These are phyloP conservation scores for Elymnias hypermnestra DNA, from an alignment of 1,140 invertebrate species.

Conservation along the genomic window DNA sequence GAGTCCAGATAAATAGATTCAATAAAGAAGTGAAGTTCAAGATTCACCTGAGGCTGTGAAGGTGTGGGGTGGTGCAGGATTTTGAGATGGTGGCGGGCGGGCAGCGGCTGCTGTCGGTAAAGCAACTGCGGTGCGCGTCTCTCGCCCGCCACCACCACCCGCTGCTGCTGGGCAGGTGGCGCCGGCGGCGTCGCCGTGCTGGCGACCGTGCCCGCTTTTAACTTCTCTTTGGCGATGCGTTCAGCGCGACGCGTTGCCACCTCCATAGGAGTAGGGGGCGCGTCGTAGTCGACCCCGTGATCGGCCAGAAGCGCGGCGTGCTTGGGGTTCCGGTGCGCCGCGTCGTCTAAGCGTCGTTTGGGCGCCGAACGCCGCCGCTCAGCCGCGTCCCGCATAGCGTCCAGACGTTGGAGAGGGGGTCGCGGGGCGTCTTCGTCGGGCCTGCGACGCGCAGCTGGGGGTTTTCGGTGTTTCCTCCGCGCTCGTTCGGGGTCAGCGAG, in stretches of 20 bases:
- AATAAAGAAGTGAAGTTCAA: too few species aligned
- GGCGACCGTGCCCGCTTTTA: constrained; percentile 61
- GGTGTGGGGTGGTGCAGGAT: constrained; percentile 44
- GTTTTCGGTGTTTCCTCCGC: constrained; percentile 88
- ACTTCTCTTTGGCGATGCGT: constrained; percentile 88
- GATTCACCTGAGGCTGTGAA: constrained; percentile 37
- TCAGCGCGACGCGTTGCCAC: constrained; percentile 91
- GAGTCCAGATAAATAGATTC: too few species aligned
- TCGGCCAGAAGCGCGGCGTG: constrained; percentile 89
- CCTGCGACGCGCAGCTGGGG: constrained; percentile 76
- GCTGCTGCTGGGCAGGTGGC: constrained; percentile 42
- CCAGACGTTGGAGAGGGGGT: constrained; percentile 80
- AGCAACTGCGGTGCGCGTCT: constrained; percentile 12
- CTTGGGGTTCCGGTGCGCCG: constrained; percentile 88
- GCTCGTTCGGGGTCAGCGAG: constrained; percentile 92
- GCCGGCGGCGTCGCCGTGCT: constrained; percentile 23
- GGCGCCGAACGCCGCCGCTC: constrained; percentile 83
- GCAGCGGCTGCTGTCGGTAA: constrained; percentile 22
- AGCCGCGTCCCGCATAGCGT: constrained; percentile 85
- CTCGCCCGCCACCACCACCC: constrained; percentile 73
- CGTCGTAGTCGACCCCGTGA: constrained; percentile 90
- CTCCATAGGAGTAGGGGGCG: constrained; percentile 88
- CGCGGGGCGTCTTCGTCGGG: constrained; percentile 73
- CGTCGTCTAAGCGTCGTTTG: constrained; percentile 82
- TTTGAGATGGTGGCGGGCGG: constrained; percentile 51